Conservation (phyloP, 2,113 vertebrate species). For the Oncorhynchus kisutch region DNA sequence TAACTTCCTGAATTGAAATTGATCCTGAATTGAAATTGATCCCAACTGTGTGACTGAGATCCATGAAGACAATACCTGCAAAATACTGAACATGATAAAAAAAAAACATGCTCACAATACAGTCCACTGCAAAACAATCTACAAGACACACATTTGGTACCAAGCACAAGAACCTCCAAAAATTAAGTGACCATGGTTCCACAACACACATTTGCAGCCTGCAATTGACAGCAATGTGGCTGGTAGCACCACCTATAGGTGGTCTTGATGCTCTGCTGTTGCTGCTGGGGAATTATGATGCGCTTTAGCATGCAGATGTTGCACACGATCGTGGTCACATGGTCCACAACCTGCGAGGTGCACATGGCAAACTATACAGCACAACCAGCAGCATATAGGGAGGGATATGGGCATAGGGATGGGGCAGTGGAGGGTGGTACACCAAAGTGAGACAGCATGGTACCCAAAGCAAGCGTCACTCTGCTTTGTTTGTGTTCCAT, state of each 20-base stretch:
- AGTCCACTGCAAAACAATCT: not conserved
- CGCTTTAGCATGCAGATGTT: conserved; percentile 60
- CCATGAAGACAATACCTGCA: not conserved
- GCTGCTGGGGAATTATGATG: conserved; percentile 41
- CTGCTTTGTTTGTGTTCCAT: conserved; percentile 2
- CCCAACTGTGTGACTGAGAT: not conserved
- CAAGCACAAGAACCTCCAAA: not conserved
- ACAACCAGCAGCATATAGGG: conserved; percentile 40
- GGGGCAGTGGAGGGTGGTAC: conserved; percentile 1
- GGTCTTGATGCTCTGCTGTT: conserved; percentile 36
- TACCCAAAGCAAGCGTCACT: not conserved
- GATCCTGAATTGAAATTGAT: not conserved
- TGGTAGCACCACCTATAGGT: conserved; percentile 15
- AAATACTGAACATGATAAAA: not conserved
- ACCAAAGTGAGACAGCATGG: not conserved
- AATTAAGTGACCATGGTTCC: not conserved
- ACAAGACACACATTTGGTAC: not conserved
- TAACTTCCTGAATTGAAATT: not conserved
- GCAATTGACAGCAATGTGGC: conserved; percentile 3
- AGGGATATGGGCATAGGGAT: not conserved
- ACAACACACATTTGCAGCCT: conserved; percentile 15
- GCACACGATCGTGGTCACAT: conserved; percentile 33
- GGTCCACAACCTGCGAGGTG: conserved; percentile 40
- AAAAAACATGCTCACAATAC: not conserved
- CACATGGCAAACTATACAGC: conserved; percentile 58